Base-by-base conservation (phyloP, 2,888 invertebrate species). In the Drosophila barbarae region DNA sequence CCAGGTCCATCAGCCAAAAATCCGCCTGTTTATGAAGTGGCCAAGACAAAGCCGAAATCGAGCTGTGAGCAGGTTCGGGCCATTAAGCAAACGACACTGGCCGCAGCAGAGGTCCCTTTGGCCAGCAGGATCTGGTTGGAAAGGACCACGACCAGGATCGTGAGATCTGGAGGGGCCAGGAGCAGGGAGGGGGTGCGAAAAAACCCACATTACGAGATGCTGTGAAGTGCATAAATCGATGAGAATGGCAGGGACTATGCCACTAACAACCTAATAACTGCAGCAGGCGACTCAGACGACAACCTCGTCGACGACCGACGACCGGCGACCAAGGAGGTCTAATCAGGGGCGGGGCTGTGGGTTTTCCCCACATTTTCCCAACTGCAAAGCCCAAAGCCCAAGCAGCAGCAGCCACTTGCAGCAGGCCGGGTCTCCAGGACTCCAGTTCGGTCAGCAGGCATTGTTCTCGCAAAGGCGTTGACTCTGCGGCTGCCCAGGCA, bases 181-280 rank as follows among this genome's bases (percentile, higher is more conserved):
- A 23, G 4, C n/a, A 3, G 9, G 41, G 2, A 23, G 23, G 49
- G 41, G 49, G 50, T 60, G 49, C 66, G 61, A 60, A 57, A 55
- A 21, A 54, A 53, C n/a, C 70, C 69, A 74, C 82, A 81, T 77
- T 81, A 75, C 63, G 63, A 63, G 84, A 80, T 76, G 85, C 72
- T 80, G 74, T 74, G 72, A 75, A 75, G 73, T 76, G 77, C 83
- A 87, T 86, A 85, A 85, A 87, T 87, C 87, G 87, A 87, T 85
- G 87, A 74, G 72, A 79, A 78, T 86, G 80, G 81, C 80, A 76
- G 66, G 67, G 81, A 79, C 85, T 69, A 69, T 73, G 74, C 74
- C 86, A 85, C 85, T 86, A 86, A 86, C 86, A 87, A 87, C 85
- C 87, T 80, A 84, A 82, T 80, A 85, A 80, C 79, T 85, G 86